Percentiles rank a stretch among this genome's conserved stretches.
Conservation (phyloP, 2,888 invertebrate genomes). For the Cryptus viduatorius region DNA sequence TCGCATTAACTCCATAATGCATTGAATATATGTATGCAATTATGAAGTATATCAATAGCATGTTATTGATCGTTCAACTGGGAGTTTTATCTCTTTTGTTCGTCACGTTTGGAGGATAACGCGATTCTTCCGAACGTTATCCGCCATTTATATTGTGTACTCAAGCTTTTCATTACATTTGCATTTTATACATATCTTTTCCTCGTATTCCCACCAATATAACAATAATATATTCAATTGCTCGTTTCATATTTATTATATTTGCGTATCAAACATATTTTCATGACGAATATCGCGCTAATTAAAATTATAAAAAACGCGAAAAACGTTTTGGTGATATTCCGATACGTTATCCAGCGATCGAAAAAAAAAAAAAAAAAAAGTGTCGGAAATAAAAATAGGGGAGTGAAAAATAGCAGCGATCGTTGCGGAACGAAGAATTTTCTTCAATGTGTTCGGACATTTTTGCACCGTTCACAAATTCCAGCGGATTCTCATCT, state of each 20-base stretch:
- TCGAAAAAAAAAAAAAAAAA: too few relatives aligned
- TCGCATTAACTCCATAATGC: slow-evolving; percentile 62
- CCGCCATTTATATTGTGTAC: not conserved
- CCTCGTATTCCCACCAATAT: not conserved
- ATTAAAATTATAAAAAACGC: too few relatives aligned
- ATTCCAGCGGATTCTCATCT: slow-evolving; percentile 27
- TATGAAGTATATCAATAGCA: slow-evolving; percentile 50
- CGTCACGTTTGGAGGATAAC: slow-evolving; percentile 41
- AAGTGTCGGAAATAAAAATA: too few relatives aligned
- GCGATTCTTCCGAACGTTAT: slow-evolving; percentile 22
- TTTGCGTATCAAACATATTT: not conserved
- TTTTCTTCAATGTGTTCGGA: not conserved
- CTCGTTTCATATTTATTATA: not conserved
- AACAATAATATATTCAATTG: not conserved
- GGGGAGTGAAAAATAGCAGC: too few relatives aligned
- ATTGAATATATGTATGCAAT: slow-evolving; percentile 57
- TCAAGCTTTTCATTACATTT: slow-evolving; percentile 14
- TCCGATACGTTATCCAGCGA: too few relatives aligned
- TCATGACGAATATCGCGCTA: too few relatives aligned
- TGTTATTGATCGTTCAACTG: slow-evolving; percentile 52
- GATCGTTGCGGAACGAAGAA: too few relatives aligned
- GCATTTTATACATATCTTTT: slow-evolving; percentile 36
- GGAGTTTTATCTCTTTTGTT: slow-evolving; percentile 18
- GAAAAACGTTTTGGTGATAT: too few relatives aligned
- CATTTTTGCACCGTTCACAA: slow-evolving; percentile 23